phyloP scores from a whole-genome alignment of 2,113 vertebrate genomes.

The Pachypanchax playfairii region DNA sequence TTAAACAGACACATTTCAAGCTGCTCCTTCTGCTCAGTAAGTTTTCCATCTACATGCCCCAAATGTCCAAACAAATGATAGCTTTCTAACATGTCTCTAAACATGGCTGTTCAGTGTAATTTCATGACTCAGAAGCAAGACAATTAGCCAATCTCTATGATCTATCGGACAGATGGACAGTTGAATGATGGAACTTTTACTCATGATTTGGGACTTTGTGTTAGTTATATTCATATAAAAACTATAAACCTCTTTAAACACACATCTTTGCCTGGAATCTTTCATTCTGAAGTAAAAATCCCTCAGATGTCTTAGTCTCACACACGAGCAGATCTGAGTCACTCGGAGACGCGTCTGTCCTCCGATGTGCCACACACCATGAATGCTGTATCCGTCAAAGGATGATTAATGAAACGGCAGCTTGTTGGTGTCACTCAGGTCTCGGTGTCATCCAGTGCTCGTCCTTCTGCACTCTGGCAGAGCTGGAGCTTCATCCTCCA shows the following conservation, averaged over 20 bases:
- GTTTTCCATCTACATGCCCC: neutral
- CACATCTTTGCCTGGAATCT: neutral
- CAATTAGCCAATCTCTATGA: no score
- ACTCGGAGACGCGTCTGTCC: slow-evolving; percentile 2
- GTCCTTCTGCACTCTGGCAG: slow-evolving; percentile 29
- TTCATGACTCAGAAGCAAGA: slow-evolving; percentile 4
- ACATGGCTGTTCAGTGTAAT: slow-evolving; percentile 2
- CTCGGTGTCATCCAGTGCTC: slow-evolving; percentile 15
- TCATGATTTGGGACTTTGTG: no score
- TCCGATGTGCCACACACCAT: neutral
- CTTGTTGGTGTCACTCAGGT: slow-evolving; percentile 34
- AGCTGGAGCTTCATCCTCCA: slow-evolving; percentile 19
- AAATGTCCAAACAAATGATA: no score
- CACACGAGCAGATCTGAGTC: neutral
- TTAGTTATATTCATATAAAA: neutral
- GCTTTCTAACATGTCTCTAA: slow-evolving; percentile 13
- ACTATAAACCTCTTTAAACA: neutral
- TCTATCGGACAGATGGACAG: slow-evolving; percentile 30
- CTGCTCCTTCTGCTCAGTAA: slow-evolving; percentile 1
- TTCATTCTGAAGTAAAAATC: neutral
- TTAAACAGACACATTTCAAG: slow-evolving; percentile 4
- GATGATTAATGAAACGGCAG: slow-evolving; percentile 54
- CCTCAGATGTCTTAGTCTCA: neutral
- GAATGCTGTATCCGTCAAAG: slow-evolving; percentile 20
- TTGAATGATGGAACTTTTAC: no score